phyloP scores from a whole-genome alignment of 2,888 invertebrate genomes.

The Nudaria mundana region DNA sequence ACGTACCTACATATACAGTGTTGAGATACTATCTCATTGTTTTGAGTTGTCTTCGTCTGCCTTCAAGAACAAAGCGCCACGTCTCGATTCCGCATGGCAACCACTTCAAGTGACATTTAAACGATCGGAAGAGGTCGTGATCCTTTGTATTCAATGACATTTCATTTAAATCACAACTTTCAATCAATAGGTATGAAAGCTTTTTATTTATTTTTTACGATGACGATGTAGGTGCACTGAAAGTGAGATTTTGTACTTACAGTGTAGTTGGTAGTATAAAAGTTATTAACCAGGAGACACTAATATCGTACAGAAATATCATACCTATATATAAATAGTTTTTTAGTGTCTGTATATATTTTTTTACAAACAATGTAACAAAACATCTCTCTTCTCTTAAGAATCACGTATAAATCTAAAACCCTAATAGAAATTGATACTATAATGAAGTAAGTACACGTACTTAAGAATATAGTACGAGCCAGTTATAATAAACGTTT shows the following conservation, averaged over 20 bases:
- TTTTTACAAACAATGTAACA: too few species aligned
- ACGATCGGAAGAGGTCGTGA: conserved; percentile 68
- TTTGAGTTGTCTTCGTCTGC: conserved; percentile 56
- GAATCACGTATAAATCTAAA: too few species aligned
- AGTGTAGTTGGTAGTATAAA: too few species aligned
- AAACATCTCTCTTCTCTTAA: too few species aligned
- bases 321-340: too few species aligned
- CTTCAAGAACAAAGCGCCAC: conserved; percentile 61
- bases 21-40: conserved; percentile 63
- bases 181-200: conserved; percentile 16
- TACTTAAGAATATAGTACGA: conserved; percentile 17
- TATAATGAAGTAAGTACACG: background rate
- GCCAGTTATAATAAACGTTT: conserved; percentile 51
- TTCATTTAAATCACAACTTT: conserved; percentile 29
- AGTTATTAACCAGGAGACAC: too few species aligned
- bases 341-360: too few species aligned
- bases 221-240: too few species aligned
- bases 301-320: too few species aligned
- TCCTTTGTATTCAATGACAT: conserved; percentile 47
- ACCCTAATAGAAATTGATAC: background rate
- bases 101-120: conserved; percentile 73
- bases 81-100: conserved; percentile 69
- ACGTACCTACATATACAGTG: conserved; percentile 39
- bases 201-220: too few species aligned
- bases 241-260: too few species aligned